Evolutionary conservation across 2,113 vertebrate species (phyloP).

Genomic region (Melanerpes aurifrons): DNA sequence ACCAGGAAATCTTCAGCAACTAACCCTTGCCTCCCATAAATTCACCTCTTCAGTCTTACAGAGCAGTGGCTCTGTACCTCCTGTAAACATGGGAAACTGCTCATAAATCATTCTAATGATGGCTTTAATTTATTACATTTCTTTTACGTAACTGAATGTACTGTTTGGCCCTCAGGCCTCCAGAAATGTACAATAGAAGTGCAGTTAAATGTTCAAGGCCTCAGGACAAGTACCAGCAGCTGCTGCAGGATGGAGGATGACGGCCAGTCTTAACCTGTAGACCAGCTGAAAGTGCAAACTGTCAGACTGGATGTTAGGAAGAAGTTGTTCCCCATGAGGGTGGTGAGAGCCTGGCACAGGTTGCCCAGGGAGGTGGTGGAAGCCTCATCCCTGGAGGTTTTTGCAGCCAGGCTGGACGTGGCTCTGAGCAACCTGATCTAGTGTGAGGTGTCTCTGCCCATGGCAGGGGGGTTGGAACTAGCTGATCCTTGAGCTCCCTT

Average conservation of each 20-base stretch:
- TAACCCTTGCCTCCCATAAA: neutral
- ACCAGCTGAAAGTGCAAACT: neutral
- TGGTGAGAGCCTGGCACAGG: too few species aligned
- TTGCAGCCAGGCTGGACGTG: too few species aligned
- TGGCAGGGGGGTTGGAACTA: too few species aligned
- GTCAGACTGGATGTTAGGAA: neutral
- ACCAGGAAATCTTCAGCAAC: neutral
- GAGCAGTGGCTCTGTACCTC: neutral
- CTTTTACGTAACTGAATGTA: neutral
- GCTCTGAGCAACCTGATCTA: too few species aligned
- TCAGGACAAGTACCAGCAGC: neutral
- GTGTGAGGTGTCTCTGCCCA: too few species aligned
- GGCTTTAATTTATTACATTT: neutral
- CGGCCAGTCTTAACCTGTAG: neutral
- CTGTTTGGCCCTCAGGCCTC: neutral
- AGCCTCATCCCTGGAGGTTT: too few species aligned
- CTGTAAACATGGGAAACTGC: neutral
- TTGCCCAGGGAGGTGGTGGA: too few species aligned
- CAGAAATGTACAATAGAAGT: neutral
- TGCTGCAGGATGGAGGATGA: neutral
- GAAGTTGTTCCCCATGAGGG: too few species aligned
- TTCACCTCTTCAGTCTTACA: neutral
- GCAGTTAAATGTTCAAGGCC: neutral
- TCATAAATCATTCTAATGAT: constrained; percentile 15
- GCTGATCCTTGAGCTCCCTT: too few species aligned